These are phyloP conservation scores for Plectropomus leopardus DNA, from an alignment of 2,113 vertebrate genomes.

Conservation along the genomic window DNA sequence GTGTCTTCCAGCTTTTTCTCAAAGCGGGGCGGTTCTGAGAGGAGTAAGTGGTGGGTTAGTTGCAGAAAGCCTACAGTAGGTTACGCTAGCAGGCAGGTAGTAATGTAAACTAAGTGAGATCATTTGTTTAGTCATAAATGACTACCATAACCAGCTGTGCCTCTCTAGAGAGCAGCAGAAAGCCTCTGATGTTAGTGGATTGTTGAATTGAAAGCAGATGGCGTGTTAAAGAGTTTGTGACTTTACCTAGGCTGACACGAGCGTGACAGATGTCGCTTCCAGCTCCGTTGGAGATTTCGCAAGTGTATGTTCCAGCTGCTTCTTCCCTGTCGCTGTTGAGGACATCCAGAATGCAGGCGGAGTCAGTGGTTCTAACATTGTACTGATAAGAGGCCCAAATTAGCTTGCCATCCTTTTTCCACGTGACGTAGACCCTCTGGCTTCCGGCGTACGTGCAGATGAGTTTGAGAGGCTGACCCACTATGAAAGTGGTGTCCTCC, in stretches of 20 bases:
- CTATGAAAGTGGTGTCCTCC: slow-evolving; percentile 79
- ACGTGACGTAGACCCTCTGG: slow-evolving; percentile 86
- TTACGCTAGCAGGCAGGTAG: background rate
- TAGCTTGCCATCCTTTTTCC: slow-evolving; percentile 90
- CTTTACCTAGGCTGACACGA: slow-evolving; percentile 84
- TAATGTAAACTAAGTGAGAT: background rate
- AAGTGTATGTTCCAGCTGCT: slow-evolving; percentile 87
- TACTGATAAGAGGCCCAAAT: slow-evolving; percentile 84
- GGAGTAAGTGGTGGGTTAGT: slow-evolving; percentile 42
- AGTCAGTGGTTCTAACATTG: slow-evolving; percentile 79
- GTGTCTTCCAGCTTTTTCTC: slow-evolving; percentile 76
- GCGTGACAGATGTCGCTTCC: slow-evolving; percentile 90
- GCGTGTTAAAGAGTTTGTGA: slow-evolving; percentile 50
- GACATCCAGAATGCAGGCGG: slow-evolving; percentile 88
- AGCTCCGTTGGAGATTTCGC: slow-evolving; percentile 89
- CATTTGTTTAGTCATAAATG: too few species aligned
- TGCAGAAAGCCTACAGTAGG: slow-evolving; percentile 9
- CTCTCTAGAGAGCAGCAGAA: background rate
- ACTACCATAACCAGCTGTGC: background rate
- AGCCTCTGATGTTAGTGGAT: background rate
- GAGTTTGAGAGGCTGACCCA: slow-evolving; percentile 64
- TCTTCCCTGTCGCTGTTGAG: slow-evolving; percentile 86
- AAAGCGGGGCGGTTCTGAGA: slow-evolving; percentile 54
- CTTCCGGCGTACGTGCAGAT: slow-evolving; percentile 81
- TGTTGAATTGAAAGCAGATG: slow-evolving; percentile 4